Conservation (phyloP, 2,113 vertebrate genomes). For the Ptilonorhynchus violaceus region DNA sequence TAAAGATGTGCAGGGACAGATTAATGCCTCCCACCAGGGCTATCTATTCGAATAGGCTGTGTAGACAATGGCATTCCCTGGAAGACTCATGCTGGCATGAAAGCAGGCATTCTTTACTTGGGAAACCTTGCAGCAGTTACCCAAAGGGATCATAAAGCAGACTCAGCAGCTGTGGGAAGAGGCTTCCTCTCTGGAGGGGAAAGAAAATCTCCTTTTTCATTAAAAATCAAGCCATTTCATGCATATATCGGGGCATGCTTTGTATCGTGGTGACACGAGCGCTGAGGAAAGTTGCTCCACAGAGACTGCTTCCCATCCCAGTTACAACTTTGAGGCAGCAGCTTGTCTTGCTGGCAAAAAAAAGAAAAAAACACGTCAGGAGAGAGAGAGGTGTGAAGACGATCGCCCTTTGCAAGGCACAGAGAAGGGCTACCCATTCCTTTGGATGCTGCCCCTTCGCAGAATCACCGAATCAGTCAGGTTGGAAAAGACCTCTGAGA, state of each 20-base stretch:
- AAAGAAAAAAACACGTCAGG: too few species aligned
- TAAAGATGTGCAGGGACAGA: neutral
- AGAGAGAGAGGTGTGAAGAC: neutral
- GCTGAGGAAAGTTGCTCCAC: neutral
- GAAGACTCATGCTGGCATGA: neutral
- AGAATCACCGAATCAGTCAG: neutral
- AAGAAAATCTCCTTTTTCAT: neutral
- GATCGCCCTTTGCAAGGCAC: neutral
- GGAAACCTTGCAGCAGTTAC: neutral
- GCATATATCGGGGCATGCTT: neutral
- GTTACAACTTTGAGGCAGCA: neutral
- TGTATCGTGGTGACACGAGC: rapidly evolving
- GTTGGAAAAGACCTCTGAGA: neutral
- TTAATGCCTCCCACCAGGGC: neutral
- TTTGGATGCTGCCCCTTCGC: neutral
- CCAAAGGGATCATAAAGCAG: neutral
- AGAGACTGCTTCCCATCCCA: neutral
- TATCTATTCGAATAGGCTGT: neutral
- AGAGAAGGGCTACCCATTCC: neutral
- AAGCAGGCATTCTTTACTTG: neutral
- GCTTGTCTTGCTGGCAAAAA: neutral
- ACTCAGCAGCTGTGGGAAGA: neutral
- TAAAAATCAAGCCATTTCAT: neutral
- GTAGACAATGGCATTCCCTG: rapidly evolving
- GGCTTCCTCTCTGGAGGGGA: neutral